phyloP scores from a whole-genome alignment of 2,797 vertebrate species.

The Lutra lutra region DNA sequence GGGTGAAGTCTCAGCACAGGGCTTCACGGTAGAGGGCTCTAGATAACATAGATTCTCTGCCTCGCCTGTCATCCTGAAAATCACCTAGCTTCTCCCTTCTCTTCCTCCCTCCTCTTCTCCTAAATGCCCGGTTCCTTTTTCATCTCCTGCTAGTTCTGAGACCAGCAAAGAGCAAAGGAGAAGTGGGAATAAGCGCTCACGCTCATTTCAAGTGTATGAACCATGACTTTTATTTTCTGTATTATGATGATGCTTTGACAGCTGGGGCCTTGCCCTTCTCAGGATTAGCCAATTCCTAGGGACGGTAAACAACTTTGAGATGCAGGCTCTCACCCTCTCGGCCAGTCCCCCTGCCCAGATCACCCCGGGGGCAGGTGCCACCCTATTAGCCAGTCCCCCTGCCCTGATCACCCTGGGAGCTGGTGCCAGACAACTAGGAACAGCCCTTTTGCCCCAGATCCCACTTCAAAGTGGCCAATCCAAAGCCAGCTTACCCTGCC shows the following conservation, averaged over 20 bases:
- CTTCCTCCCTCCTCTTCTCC: not conserved
- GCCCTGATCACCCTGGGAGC: not conserved
- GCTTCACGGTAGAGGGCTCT: not conserved
- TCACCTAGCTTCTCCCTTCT: not conserved
- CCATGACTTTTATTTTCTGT: not conserved
- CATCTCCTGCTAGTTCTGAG: not conserved
- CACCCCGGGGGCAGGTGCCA: not conserved
- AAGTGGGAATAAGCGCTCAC: not conserved
- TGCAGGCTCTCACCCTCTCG: not conserved
- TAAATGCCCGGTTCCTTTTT: not conserved
- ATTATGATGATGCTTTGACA: not conserved
- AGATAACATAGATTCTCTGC: not conserved
- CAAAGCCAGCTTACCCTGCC: not conserved
- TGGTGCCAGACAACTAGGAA: not conserved
- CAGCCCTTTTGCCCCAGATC: not conserved
- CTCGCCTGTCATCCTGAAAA: not conserved
- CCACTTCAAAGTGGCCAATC: not conserved
- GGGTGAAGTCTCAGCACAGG: not conserved
- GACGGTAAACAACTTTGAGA: not conserved
- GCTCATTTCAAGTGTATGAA: not conserved
- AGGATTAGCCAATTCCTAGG: not conserved
- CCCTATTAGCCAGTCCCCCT: not conserved
- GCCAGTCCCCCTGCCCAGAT: not conserved
- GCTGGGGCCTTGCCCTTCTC: not conserved
- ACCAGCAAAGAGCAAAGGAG: not conserved